Base-by-base conservation (phyloP, 2,113 vertebrate genomes). In the Neodontobutis hainanensis region DNA sequence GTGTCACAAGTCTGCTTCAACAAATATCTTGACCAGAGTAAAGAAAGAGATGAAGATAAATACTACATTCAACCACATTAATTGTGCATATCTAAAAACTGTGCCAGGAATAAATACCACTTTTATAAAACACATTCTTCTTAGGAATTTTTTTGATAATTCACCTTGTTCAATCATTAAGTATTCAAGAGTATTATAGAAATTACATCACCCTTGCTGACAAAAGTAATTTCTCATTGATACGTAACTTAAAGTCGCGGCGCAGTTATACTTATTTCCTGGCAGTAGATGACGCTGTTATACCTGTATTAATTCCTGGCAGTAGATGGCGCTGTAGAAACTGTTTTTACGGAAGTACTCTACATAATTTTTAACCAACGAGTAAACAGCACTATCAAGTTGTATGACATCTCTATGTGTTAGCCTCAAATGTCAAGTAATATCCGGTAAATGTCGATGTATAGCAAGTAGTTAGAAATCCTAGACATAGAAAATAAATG, bases 301-400 rank as follows among this genome's bases (percentile, higher is more conserved):
- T 2, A 11, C 8, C 3, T 46, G 3, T 6, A 0, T 40, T 3
- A 61, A 15, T 82, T 81, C 75, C 14, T 1, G 53, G 3, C 82
- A 12, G 44, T 32, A 3, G 82, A 64, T 11, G 84, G 88, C 84
- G 82, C 84, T 9, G 67, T 68, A 62, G 1, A 6, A 3, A 1
- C 9, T 16, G 5, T 51, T 19, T 68, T 61, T 79, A 60, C 84
- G 86, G 88, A 87, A 87, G 70, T 79, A 69, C 14, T 8, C 32
- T 7, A 61, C 56, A 57, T 61, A 58, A n/a, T 16, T n/a, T 63
- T 47, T 16, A 36, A 78, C 53, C 68, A 35, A 59, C 74, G 77
- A 73, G 81, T 85, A 87, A 84, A 87, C 85, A 88, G 1, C 36
- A n/a, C 32, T 15, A 44, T 7, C 61, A 44, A 73, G 66, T 67